Evolutionary conservation across 2,797 vertebrate species (phyloP), one percentile per base, ranked within the genome.

Genomic region (Cryptoblepharus egeriae): DNA sequence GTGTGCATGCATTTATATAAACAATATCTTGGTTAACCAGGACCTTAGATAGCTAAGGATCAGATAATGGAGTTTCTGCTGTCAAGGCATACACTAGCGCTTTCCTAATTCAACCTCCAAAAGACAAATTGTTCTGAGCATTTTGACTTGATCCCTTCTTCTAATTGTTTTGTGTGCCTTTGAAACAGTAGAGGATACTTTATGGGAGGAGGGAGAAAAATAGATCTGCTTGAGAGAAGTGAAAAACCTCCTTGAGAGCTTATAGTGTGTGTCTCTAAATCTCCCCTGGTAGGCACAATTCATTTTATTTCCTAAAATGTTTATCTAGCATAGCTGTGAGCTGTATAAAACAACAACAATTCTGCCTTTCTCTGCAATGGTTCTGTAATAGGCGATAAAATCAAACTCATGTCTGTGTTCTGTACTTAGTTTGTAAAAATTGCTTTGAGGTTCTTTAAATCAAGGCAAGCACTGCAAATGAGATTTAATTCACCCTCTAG

Each of bases 271-370:
- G 63, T 73, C 37, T 61, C 37, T 61, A 70, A 76, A 73, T 67
- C 42, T 70, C 35, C 63, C 39, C 61, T 49, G 49, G 15, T 49
- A 45, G 45, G 39, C 49, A 72, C 58, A 57, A 55, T 75, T 79
- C 52, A 42, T 60, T 82, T 82, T 71, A 26, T 58, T 60, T 69
- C n/a, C 58, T 82, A 57, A 45, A 28, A 55, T 74, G 58, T 79
- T 76, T 72, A 39, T 71, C 30, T 55, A 72, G 37, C 30, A 13
- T 63, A 63, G 60, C 64, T 78, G 37, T 32, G 65, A 69, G 64
- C 70, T 82, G 28, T 75, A 65, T 45, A 79, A 26, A n/a, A 61
- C 57, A 79, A 69, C 13, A 67, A 24, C 13, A 67, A 24, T 39
- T 74, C 28, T 58, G 52, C 69, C 32, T 72, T 35, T 77, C 28